phyloP scores from a whole-genome alignment of 2,888 invertebrate genomes.

The Agapostemon virescens region DNA sequence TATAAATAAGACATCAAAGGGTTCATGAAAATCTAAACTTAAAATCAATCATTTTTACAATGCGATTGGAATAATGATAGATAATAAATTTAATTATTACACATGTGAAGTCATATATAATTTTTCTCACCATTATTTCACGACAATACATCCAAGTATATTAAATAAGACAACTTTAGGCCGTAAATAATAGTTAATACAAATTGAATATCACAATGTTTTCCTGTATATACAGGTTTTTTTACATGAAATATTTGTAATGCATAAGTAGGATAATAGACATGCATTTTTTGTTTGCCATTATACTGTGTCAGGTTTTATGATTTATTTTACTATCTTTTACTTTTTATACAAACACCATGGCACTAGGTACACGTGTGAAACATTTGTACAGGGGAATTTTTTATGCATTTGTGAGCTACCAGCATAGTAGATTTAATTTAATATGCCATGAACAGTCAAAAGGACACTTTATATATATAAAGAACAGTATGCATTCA shows the following conservation, averaged over 20 bases:
- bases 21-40: neutral
- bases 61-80: neutral
- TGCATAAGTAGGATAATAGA: constrained; percentile 26
- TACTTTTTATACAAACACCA: constrained; percentile 37
- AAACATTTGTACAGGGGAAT: constrained; percentile 60
- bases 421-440: constrained; percentile 36
- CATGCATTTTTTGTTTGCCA: constrained; percentile 23
- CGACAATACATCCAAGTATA: constrained; percentile 37
- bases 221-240: constrained; percentile 37
- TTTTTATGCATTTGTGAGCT: constrained; percentile 45
- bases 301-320: constrained; percentile 27
- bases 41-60: neutral
- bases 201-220: constrained; percentile 40
- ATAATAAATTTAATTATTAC: neutral
- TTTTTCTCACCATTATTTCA: constrained; percentile 37
- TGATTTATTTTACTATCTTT: constrained; percentile 30
- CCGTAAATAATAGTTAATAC: constrained; percentile 13
- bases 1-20: neutral
- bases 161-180: constrained; percentile 35
- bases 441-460: constrained; percentile 42
- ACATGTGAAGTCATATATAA: constrained; percentile 18
- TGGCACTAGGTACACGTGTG: constrained; percentile 47
- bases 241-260: constrained; percentile 35
- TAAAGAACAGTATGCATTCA: constrained; percentile 38
- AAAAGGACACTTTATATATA: constrained; percentile 41